Evolutionary conservation across 1,140 invertebrate species (phyloP), one percentile per base, ranked within the genome.

Genomic region (Diorhabda carinulata): DNA sequence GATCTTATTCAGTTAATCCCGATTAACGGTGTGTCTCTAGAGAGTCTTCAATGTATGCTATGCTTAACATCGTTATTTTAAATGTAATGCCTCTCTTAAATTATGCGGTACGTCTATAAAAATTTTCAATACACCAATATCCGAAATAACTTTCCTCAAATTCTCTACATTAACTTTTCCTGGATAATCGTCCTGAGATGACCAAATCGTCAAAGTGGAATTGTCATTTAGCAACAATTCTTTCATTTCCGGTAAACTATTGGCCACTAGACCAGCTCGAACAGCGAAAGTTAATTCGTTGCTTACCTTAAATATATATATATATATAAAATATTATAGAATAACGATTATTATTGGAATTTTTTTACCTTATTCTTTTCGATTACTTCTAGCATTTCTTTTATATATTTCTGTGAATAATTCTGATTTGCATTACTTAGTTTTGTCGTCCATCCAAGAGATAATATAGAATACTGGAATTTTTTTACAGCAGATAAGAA

Each of bases 401-500:
- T 82, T 0, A 94, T 86, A 56, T 94, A 88, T 0, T 87, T 81
- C 43, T 85, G 6, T 52, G 6, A 6, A 52, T 52, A 52, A 6
- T 6, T 4, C n/a, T 52, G 47, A 52, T 4, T n/a, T 52, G 47
- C 6, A 4, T 8, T n/a, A 4, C 4, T 3, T 2, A 8, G 6
- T 58, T 83, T 83, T 2, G 93, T 95, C 2, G 92, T 95, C 95
- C 95, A 97, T 9, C 95, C 95, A 10, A 95, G 82, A 3, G 94
- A 96, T 5, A 96, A 80, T 0, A 89, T 90, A 2, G 87, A 84
- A 5, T 88, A 82, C 1, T 89, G 87, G 69, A 92, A 90, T 58
- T 84, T 80, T 10, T 86, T 83, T 60, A 10, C 5, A 70, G 76
- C 84, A 43, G 74, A 77, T 71, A 80, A 79, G 80, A 97, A 97